Conservation (phyloP, 2,888 invertebrate genomes). For the Latrodectus hesperus region DNA sequence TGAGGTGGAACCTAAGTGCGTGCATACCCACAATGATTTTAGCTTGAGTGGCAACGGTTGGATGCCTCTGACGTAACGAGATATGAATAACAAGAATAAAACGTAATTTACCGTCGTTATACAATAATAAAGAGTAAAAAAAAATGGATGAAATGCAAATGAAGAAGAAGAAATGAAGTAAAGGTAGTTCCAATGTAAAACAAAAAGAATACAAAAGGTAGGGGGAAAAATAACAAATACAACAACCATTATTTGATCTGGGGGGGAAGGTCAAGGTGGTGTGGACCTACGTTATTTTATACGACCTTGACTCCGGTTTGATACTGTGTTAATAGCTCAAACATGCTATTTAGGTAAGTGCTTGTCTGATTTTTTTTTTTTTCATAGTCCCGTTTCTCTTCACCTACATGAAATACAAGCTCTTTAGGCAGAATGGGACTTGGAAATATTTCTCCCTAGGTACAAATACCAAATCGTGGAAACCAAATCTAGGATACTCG, state of each 20-base stretch:
- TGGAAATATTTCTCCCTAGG: no score
- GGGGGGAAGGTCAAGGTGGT: conserved; percentile 40
- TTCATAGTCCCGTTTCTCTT: no score
- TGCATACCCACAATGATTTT: no score
- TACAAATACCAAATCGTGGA: no score
- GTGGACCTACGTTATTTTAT: neutral
- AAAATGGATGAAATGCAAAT: conserved; percentile 16
- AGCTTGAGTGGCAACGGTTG: neutral
- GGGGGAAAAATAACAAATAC: neutral
- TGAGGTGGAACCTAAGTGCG: no score
- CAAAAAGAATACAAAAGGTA: neutral
- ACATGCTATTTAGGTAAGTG: conserved; percentile 24
- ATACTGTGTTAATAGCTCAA: conserved; percentile 40
- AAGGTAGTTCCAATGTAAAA: conserved; percentile 24
- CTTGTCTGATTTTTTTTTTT: neutral
- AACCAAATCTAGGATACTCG: no score
- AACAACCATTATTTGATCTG: conserved; percentile 24
- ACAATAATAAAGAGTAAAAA: neutral
- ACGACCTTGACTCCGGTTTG: conserved; percentile 45
- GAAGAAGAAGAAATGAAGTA: conserved; percentile 34
- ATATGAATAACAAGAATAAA: neutral
- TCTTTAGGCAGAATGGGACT: no score
- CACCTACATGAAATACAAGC: no score
- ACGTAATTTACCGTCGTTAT: neutral
- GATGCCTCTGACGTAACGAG: neutral